Base-by-base conservation (phyloP, 2,888 invertebrate genomes). In the Euphydryas editha region DNA sequence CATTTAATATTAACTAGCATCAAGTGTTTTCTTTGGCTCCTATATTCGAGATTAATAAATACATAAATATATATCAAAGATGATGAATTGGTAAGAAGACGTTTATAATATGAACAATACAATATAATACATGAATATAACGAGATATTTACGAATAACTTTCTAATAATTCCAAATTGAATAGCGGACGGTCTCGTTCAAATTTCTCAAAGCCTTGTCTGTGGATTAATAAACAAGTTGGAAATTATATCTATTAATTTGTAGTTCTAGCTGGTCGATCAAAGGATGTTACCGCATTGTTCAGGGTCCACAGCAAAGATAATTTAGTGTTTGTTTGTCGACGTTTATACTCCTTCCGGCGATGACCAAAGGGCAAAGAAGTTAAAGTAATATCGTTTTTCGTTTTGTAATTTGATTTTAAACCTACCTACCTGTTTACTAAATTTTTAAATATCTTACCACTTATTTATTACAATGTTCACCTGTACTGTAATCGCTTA, bases 181-280 rank as follows among this genome's bases (percentile, higher is more conserved):
- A n/a, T 44, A 15, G n/a, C 42, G 20, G 20, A 13, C 21, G 49
- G 24, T 15, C 24, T 24, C 49, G 49, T 24, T 51, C 15, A 54
- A 54, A 54, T 54, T 17, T 54, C 30, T 36, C 54, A 54, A 17
- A 36, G 36, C 36, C 17, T 54, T 36, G 54, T 17, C 30, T 30
- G 20, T 47, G 30, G 30, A 36, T 17, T 36, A 54, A 36, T 36
- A 36, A 30, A 54, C 54, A 54, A 54, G 54, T 54, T 54, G n/a
- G 54, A 36, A 36, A 54, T 47, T 47, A 47, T 18, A 62, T 30
- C 30, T 30, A 30, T 64, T 54, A 64, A 64, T 54, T 64, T 59
- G 51, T 59, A 30, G 63, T 64, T 64, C 58, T 51, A 58, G 47
- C 57, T 59, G 63, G 42, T 59, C 63, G 58, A 54, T 64, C 58